These are phyloP conservation scores for Sycon ciliatum DNA, from an alignment of 37 sponge, comb jelly and placozoan genomes.

Conservation along the genomic window DNA sequence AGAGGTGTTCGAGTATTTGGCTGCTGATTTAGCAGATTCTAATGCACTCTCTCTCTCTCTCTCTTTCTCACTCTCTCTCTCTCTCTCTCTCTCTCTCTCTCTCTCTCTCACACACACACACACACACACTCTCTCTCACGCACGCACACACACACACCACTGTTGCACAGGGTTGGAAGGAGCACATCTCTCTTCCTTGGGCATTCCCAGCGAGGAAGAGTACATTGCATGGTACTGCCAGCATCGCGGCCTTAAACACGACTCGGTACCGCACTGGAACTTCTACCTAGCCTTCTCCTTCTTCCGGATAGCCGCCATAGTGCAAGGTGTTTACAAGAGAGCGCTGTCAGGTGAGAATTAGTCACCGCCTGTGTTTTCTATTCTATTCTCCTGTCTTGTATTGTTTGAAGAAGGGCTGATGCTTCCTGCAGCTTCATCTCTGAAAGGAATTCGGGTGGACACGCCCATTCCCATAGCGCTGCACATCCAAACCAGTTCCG, in stretches of 20 bases:
- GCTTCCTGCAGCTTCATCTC: not conserved
- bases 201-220: conserved; percentile 54
- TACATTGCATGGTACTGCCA: conserved; percentile 33
- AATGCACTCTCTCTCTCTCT: not conserved
- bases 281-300: not conserved
- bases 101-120: not conserved
- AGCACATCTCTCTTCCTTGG: conserved; percentile 24
- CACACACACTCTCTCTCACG: no score
- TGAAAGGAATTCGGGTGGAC: no score
- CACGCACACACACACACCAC: no score
- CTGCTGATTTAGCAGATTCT: not conserved
- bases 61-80: no score
- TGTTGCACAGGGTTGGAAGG: conserved; percentile 42
- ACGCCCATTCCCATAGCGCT: no score
- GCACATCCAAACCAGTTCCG: no score
- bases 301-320: not conserved
- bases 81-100: not conserved
- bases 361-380: no score
- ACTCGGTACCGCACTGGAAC: not conserved
- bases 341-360: conserved; percentile 41
- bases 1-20: conserved; percentile 21
- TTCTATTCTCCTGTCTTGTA: no score
- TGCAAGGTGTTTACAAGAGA: conserved; percentile 54
- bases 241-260: not conserved
- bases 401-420: no score